Conservation (phyloP, 1,140 invertebrate genomes). For the Druon quercuslanigerum region DNA sequence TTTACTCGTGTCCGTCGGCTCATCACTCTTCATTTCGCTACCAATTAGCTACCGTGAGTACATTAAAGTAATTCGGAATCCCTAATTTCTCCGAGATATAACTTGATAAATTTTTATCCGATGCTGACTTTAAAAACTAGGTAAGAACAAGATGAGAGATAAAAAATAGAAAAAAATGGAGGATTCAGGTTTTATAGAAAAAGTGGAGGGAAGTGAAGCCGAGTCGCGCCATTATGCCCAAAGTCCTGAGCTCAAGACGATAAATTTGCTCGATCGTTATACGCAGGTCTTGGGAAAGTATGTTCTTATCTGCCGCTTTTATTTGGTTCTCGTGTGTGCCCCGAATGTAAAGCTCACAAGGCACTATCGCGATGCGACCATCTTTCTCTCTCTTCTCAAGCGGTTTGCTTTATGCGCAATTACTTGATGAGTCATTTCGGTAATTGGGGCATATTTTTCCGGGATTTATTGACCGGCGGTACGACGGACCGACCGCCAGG, state of each 20-base stretch:
- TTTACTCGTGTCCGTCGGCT: too few species aligned
- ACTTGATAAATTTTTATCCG: too few species aligned
- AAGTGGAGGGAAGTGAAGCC: not conserved
- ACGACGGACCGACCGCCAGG: constrained; percentile 39
- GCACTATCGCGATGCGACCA: constrained; percentile 53
- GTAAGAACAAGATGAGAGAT: too few species aligned
- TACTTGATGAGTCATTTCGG: constrained; percentile 72
- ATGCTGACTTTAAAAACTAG: too few species aligned
- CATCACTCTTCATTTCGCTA: too few species aligned
- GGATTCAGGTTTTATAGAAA: too few species aligned
- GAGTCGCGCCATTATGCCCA: not conserved
- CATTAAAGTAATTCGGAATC: too few species aligned
- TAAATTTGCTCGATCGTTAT: constrained; percentile 56
- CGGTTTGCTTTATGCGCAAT: constrained; percentile 66
- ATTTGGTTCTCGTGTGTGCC: constrained; percentile 58
- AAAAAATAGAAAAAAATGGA: too few species aligned
- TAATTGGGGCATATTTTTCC: constrained; percentile 71
- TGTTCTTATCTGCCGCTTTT: constrained; percentile 63
- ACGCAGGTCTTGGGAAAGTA: constrained; percentile 58
- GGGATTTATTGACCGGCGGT: constrained; percentile 61
- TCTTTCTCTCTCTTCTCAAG: constrained; percentile 45
- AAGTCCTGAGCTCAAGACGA: not conserved
- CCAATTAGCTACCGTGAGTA: too few species aligned
- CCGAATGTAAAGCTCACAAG: constrained; percentile 57
- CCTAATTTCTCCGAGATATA: too few species aligned